Evolutionary conservation across 2,797 vertebrate species (phyloP), one percentile per base, ranked within the genome.

Genomic region (Gambelia wislizenii): DNA sequence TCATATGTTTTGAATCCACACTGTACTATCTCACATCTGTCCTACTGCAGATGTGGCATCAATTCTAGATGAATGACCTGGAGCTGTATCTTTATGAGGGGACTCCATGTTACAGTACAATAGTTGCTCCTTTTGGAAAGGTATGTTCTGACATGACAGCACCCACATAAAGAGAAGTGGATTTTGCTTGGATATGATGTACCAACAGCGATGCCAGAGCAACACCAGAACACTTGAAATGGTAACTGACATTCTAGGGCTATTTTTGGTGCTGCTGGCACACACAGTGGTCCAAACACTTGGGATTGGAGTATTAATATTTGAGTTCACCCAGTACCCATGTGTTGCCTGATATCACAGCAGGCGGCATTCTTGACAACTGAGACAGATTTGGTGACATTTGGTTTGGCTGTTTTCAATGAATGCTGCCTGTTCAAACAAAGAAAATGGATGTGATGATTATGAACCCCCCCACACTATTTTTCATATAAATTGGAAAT

Each of bases 331-430:
- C 42, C 44, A 49, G 54, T 49, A 39, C 33, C 44, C 18, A 10
- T 82, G 67, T 47, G 30, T 87, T 56, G 64, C 52, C 78, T 87
- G 86, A 72, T 81, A 59, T 54, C 30, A n/a, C 78, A 72, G 67
- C 67, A 83, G 42, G 70, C 54, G 64, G 42, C 33, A 76, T 83
- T 49, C 54, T 59, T 70, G 59, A 6, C 27, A 36, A 85, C n/a
- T 49, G 22, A 30, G 27, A 3, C 14, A 18, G 13, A 5, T 64
- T 56, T 88, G 77, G 56, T 12, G 42, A 83, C 87, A 54, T 54
- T 74, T 70, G 39, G 42, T 30, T 67, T 83, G 20, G 25, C 1
- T 5, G 0, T 33, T 85, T 84, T 84, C 1, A 1, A 42, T 16
- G 33, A 75, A 8, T 14, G 30, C 16, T 69, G 18, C 0, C 0